A percentile compares a stretch with the other conserved stretches of the same genome.
Conservation (phyloP, 2,113 vertebrate genomes). For the Turnix velox region DNA sequence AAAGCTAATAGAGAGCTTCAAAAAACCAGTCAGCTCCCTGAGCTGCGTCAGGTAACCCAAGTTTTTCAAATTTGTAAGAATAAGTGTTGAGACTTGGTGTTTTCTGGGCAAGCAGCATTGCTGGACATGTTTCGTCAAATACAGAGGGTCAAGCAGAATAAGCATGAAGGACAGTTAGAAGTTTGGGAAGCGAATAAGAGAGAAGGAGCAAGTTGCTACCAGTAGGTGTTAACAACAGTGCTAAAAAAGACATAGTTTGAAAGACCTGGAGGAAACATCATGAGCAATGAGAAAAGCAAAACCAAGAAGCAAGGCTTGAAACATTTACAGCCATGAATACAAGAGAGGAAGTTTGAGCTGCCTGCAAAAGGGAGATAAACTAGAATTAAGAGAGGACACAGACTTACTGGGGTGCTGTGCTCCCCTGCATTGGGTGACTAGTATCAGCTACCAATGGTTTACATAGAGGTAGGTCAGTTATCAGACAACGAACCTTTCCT, state of each 20-base stretch:
- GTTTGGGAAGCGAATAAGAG: background rate
- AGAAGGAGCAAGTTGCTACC: background rate
- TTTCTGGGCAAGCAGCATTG: background rate
- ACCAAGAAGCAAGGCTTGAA: background rate
- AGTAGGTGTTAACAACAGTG: background rate
- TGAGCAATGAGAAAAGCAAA: background rate
- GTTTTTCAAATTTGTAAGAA: background rate
- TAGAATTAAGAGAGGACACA: background rate
- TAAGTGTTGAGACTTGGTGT: background rate
- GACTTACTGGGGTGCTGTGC: background rate
- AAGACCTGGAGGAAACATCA: background rate
- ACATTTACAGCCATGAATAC: background rate
- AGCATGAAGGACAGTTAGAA: background rate
- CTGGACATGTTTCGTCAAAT: background rate
- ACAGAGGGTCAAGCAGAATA: background rate
- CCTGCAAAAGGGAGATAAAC: background rate
- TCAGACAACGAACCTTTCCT: background rate
- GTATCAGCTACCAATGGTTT: background rate
- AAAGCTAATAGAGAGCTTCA: no score
- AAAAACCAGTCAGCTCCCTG: background rate
- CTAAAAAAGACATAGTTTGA: background rate
- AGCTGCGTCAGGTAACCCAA: background rate
- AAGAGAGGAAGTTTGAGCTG: background rate
- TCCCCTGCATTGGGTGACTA: background rate
- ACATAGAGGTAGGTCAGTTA: background rate